These are phyloP conservation scores for Misgurnus mizolepis DNA, from an alignment of 2,113 vertebrate genomes.

Conservation along the genomic window DNA sequence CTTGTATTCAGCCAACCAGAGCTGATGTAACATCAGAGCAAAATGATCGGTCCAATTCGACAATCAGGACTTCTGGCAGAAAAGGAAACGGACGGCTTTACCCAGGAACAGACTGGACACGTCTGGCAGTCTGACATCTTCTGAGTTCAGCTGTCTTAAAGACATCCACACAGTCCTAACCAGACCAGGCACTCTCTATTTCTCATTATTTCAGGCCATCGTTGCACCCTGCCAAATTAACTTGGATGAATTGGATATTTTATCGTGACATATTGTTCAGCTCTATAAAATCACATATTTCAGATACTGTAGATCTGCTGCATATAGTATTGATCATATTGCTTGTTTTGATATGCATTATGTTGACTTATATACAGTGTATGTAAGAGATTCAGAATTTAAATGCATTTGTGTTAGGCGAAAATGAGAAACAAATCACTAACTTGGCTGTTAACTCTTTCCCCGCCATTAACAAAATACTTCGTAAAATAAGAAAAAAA, in stretches of 20 bases:
- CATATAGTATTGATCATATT: neutral
- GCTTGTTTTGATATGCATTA: neutral
- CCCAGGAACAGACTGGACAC: neutral
- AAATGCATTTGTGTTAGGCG: neutral
- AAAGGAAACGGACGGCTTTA: neutral
- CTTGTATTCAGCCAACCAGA: conserved; percentile 18
- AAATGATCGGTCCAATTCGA: conserved; percentile 20
- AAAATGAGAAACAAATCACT: conserved; percentile 15
- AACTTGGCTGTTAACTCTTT: neutral
- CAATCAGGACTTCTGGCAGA: conserved; percentile 1
- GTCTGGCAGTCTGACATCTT: conserved; percentile 15
- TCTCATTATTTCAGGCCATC: neutral
- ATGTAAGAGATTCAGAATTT: neutral
- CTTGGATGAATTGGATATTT: neutral
- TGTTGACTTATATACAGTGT: neutral
- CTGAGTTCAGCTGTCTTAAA: conserved; percentile 6
- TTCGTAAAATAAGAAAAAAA: too few species aligned
- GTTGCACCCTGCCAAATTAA: neutral
- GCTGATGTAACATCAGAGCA: conserved; percentile 9
- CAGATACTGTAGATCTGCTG: neutral
- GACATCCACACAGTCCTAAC: neutral
- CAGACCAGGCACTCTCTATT: conserved; percentile 2
- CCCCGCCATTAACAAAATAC: too few species aligned
- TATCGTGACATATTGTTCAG: neutral
- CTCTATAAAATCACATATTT: neutral